phyloP scores from a whole-genome alignment of 2,113 vertebrate species.

The Colinus virginianus region DNA sequence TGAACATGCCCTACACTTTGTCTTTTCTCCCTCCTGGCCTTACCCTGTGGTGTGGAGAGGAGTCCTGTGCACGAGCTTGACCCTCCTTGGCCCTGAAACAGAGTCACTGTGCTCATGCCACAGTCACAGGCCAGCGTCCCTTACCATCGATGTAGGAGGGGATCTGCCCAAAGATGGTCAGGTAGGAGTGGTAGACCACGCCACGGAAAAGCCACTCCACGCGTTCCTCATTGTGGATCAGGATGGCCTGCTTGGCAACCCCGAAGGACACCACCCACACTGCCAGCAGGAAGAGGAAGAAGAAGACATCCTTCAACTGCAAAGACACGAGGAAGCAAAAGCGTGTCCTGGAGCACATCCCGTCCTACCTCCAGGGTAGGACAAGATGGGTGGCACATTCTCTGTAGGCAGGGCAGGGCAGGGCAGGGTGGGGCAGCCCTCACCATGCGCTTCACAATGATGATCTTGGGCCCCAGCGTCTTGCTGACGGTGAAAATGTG shows the following conservation, averaged over 20 bases:
- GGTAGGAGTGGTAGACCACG: conserved; percentile 92
- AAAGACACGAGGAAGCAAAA: not conserved
- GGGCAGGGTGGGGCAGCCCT: conserved; percentile 29
- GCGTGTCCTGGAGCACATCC: not conserved
- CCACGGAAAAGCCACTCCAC: conserved; percentile 93
- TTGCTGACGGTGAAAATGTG: conserved; percentile 95
- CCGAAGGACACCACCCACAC: conserved; percentile 97
- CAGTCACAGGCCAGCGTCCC: fast-evolving
- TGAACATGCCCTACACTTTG: fast-evolving
- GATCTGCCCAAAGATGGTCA: conserved; percentile 92
- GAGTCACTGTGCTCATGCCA: not conserved
- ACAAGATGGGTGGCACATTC: fast-evolving
- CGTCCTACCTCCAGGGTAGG: not conserved
- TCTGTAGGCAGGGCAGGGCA: not conserved
- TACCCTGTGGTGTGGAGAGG: not conserved
- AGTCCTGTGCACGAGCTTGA: not conserved
- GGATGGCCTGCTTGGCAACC: conserved; percentile 95
- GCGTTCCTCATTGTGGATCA: conserved; percentile 91
- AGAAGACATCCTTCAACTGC: conserved; percentile 97
- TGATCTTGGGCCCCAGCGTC: conserved; percentile 96
- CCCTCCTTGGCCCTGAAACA: not conserved
- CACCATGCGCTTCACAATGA: conserved; percentile 96
- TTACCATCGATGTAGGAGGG: conserved; percentile 90
- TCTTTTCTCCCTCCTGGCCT: not conserved
- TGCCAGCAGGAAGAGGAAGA: conserved; percentile 96